Evolutionary conservation across 2,113 vertebrate species (phyloP), one percentile per base, ranked within the genome.

Genomic region (Psittacara wagleri): DNA sequence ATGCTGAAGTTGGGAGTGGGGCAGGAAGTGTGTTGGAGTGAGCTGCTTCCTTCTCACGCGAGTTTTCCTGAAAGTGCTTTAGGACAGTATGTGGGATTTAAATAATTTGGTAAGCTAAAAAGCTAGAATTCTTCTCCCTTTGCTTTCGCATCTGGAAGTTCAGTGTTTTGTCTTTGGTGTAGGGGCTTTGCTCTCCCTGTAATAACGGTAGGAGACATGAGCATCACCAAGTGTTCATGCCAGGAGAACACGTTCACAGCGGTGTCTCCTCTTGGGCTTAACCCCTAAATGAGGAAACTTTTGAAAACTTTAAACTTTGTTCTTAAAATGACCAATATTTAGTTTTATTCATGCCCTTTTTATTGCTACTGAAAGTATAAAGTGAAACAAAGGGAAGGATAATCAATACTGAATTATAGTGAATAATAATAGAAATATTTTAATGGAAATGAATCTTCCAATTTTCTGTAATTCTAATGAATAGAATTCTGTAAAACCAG

Each of bases 341-440:
- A 55, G 86, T 90, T 83, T 91, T 63, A 48, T 67, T 83, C 48
- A 66, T 72, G 61, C 31, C 54, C 29, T 83, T 92, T 73, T 59
- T 24, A 39, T 22, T 54, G 39, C 51, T 76, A 18, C 52, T n/a
- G 63, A 35, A 85, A 85, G 54, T 17, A 35, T 16, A 82, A 74
- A 90, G 62, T 54, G 68, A 43, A 86, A 80, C 35, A 87, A 73
- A 92, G 48, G 17, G 31, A 35, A 85, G 64, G 64, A 70, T 22
- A 55, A 84, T 41, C 35, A 85, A 78, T 69, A 44, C 28, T n/a
- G 33, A 59, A 59, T 59, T n/a, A 59, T 23, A n/a, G 55, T 59
- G 90, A 92, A 63, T 92, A 92, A 92, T 37, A 92, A 63, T 14
- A 14, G 23, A 80, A 73, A 48, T 54, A 19, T 72, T 87, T 90